A percentile compares a stretch with the other conserved stretches of the same genome.
These are phyloP conservation scores for Heliconius hermathena DNA, from an alignment of 1,140 invertebrate genomes.

Conservation along the genomic window DNA sequence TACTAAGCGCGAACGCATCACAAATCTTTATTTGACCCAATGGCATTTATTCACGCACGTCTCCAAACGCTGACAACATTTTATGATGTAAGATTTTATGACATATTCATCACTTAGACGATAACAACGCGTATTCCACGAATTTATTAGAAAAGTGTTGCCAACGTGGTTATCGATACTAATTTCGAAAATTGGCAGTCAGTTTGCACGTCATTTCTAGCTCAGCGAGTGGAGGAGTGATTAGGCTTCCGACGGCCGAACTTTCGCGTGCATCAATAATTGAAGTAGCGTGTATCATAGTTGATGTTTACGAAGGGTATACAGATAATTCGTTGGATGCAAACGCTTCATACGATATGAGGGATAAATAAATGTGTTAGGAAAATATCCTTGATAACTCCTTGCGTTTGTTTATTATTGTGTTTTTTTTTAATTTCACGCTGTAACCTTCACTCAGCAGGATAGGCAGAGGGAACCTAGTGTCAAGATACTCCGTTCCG, in stretches of 20 bases:
- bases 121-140: neutral
- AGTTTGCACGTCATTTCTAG: constrained; percentile 45
- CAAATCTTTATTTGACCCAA: constrained; percentile 4
- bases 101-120: constrained; percentile 2
- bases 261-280: constrained; percentile 50
- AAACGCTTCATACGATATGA: constrained; percentile 33
- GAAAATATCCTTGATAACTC: neutral
- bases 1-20: neutral
- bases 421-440: too few species aligned
- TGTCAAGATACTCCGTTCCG: too few species aligned
- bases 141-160: constrained; percentile 4
- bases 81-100: constrained; percentile 9
- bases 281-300: constrained; percentile 40
- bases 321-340: constrained; percentile 31
- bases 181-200: constrained; percentile 41
- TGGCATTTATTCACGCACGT: neutral
- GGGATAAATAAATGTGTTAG: neutral
- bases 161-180: constrained; percentile 30
- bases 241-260: constrained; percentile 44
- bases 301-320: constrained; percentile 32
- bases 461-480: too few species aligned
- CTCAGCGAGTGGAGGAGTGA: constrained; percentile 45
- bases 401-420: too few species aligned
- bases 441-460: too few species aligned
- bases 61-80: neutral